A percentile compares a stretch with the other conserved stretches of the same genome.
Evolutionary conservation across 2,797 vertebrate species (phyloP).

Genomic region (Melanotaenia parkinsoni): DNA sequence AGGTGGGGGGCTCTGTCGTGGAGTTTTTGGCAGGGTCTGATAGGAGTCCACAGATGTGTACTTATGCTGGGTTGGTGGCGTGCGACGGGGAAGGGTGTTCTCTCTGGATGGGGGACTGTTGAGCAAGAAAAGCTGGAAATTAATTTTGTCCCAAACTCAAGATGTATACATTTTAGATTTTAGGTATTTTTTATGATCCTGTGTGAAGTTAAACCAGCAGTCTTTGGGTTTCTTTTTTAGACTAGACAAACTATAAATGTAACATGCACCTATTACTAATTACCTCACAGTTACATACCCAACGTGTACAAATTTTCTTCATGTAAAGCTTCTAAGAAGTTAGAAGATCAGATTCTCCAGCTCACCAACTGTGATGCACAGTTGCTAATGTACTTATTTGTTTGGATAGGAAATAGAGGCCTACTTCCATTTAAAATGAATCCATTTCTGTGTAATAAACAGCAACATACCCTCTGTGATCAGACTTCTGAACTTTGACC

Average conservation of each 20-base stretch:
- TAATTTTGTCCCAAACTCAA: background rate
- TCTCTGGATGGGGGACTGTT: slow-evolving; percentile 79
- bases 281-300: background rate
- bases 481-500: slow-evolving; percentile 91
- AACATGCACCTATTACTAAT: no score
- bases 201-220: no score
- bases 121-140: background rate
- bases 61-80: slow-evolving; percentile 83
- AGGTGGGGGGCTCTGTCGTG: slow-evolving; percentile 83
- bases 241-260: no score
- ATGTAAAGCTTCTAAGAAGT: background rate
- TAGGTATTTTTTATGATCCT: background rate
- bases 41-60: slow-evolving; percentile 83
- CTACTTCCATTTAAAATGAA: background rate
- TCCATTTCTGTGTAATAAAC: background rate
- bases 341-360: background rate
- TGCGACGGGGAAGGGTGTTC: slow-evolving; percentile 86
- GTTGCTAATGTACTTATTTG: background rate
- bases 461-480: slow-evolving; percentile 76
- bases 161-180: background rate
- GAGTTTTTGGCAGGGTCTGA: slow-evolving; percentile 91
- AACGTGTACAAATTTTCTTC: background rate
- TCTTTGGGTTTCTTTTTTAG: no score
- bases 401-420: no score
- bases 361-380: background rate